These are phyloP conservation scores for Ephialtes manifestator DNA, from an alignment of 2,888 invertebrate species.

Conservation along the genomic window DNA sequence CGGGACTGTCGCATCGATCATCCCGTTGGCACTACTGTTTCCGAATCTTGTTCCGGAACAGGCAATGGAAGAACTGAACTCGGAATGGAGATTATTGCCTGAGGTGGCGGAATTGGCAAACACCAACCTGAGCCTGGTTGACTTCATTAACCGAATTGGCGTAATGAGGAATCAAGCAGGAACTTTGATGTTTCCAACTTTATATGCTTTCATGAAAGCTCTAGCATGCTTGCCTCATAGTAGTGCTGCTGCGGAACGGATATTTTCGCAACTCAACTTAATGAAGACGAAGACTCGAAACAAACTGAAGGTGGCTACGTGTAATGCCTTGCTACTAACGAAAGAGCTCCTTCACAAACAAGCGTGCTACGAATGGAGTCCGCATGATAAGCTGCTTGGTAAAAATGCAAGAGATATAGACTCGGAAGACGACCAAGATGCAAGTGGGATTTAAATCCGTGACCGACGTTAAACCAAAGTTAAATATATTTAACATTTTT, in stretches of 20 bases:
- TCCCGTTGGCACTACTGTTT: neutral
- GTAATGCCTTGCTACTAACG: neutral
- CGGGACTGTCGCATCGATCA: conserved; percentile 17
- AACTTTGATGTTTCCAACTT: neutral
- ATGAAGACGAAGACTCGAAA: conserved; percentile 16
- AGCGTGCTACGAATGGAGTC: no score
- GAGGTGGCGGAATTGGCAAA: no score
- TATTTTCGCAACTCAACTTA: conserved; percentile 6
- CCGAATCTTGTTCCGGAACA: conserved; percentile 11
- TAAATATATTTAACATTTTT: no score
- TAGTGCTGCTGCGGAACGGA: conserved; percentile 15
- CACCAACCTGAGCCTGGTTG: no score
- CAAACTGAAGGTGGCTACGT: conserved; percentile 12
- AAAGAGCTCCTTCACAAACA: no score
- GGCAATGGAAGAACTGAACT: conserved; percentile 37
- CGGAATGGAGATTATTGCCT: conserved; percentile 44
- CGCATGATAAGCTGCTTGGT: no score
- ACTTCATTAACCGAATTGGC: no score
- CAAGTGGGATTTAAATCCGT: no score
- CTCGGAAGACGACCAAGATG: no score
- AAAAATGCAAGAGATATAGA: no score
- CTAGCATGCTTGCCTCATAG: conserved; percentile 14
- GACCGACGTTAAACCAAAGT: no score
- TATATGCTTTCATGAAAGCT: no score
- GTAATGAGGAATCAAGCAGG: conserved; percentile 1